Base-by-base conservation (phyloP, 2,113 vertebrate genomes). In the Talpa occidentalis region DNA sequence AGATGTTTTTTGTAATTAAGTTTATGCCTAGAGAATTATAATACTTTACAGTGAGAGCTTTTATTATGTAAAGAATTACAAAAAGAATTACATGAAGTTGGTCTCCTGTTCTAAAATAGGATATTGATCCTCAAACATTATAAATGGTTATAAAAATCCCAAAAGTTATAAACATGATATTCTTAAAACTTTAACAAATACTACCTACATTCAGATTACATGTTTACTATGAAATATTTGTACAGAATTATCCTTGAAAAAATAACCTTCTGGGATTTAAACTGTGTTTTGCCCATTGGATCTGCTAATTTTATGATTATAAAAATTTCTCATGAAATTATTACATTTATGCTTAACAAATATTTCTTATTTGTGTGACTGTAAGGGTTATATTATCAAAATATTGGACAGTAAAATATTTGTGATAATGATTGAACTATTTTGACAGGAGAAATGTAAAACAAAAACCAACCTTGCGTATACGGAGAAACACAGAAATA, bases 1-100 rank as follows among this genome's bases (percentile, higher is more conserved):
- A 47, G 54, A 87, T 85, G 8, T 76, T 28, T 95, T 94, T 28
- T 94, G 72, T 73, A 96, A 97, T 96, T 95, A 97, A 91, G 92
- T 79, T 89, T 76, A 37, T 72, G n/a, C 49, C 86, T 93, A 69
- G 91, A 91, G 35, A 96, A 88, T 83, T 96, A 94, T 44, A 88
- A 95, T 66, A 93, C 14, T 12, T 92, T 93, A 49, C 3, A 94
- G 21, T 87, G 42, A 95, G 44, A 95, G 21, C 12, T 97, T 95
- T 94, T 92, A 76, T 5, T 4, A 91, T 88, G 52, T 40, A 88
- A 94, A 95, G 69, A 37, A 60, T n/a, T n/a, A n/a, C 24, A 26
- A 11, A 19, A 59, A 80, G 22, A 67, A 56, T 70, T 74, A 94
- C 47, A 66, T 66, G 47, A 87, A 64, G 28, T 60, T 30, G 49